Conservation (phyloP, 2,888 invertebrate genomes). For the Scaptomyza tumidula region DNA sequence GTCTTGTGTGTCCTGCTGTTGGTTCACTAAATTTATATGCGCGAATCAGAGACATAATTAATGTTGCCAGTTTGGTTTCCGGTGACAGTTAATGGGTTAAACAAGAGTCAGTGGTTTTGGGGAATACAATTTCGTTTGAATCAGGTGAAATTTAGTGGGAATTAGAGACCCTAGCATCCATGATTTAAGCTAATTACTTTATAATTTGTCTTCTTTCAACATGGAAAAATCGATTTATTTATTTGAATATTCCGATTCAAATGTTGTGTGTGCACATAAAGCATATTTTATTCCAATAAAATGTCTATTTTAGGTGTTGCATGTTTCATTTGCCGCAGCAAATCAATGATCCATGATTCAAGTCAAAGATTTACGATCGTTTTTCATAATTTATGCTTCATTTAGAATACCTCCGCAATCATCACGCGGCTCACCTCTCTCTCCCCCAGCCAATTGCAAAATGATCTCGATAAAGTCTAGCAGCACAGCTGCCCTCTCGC, state of each 20-base stretch:
- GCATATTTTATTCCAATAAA: constrained; percentile 7
- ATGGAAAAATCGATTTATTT: too few species aligned
- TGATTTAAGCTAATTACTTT: too few species aligned
- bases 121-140: not conserved
- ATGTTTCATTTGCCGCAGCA: constrained; percentile 22
- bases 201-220: too few species aligned
- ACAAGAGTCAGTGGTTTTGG: not conserved
- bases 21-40: constrained; percentile 43
- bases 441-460: constrained; percentile 57
- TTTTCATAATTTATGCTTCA: constrained; percentile 61
- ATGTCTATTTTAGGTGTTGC: constrained; percentile 28
- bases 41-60: constrained; percentile 63
- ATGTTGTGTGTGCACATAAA: not conserved
- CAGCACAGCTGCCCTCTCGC: constrained; percentile 26
- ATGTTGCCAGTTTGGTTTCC: constrained; percentile 62
- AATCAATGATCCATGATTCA: constrained; percentile 46
- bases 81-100: constrained; percentile 44
- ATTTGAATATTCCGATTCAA: too few species aligned
- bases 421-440: not conserved
- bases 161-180: too few species aligned
- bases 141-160: constrained; percentile 11
- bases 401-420: constrained; percentile 32
- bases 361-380: constrained; percentile 61
- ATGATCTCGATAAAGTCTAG: constrained; percentile 38
- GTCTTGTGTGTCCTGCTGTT: constrained; percentile 5